Evolutionary conservation across 2,797 vertebrate genomes (phyloP).

Genomic region (Nasua narica): DNA sequence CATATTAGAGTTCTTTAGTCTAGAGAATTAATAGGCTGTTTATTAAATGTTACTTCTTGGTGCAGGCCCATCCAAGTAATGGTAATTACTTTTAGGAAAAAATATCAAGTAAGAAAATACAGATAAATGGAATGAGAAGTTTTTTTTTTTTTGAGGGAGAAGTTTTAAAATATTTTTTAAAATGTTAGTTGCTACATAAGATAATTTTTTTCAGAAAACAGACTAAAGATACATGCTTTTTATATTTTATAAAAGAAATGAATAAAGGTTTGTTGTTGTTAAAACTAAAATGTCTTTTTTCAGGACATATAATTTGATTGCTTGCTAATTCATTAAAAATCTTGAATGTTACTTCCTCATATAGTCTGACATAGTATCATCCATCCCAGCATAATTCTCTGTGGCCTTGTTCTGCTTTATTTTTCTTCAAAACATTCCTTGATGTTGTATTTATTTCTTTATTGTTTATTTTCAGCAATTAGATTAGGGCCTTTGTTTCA

Average conservation of each 20-base stretch:
- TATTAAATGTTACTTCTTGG: constrained; percentile 21
- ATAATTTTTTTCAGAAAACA: background rate
- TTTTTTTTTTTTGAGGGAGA: background rate
- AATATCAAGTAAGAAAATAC: background rate
- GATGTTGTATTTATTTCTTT: background rate
- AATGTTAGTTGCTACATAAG: background rate
- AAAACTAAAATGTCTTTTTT: constrained; percentile 9
- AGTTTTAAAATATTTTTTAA: constrained; percentile 18
- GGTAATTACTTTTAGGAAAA: background rate
- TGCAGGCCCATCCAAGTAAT: background rate
- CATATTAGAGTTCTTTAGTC: background rate
- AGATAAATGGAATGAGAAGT: background rate
- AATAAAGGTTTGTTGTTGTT: background rate
- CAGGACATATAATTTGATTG: background rate
- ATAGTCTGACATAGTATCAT: background rate
- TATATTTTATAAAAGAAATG: background rate
- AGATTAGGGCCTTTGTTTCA: constrained; percentile 4
- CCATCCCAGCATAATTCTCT: background rate
- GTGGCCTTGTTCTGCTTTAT: background rate
- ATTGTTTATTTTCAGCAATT: background rate
- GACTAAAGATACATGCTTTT: background rate
- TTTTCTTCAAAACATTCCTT: background rate
- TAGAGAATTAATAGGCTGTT: background rate
- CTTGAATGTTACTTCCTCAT: background rate
- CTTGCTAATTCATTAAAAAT: background rate